Evolutionary conservation across 2,113 vertebrate species (phyloP).

Genomic region (Symphodus melops): DNA sequence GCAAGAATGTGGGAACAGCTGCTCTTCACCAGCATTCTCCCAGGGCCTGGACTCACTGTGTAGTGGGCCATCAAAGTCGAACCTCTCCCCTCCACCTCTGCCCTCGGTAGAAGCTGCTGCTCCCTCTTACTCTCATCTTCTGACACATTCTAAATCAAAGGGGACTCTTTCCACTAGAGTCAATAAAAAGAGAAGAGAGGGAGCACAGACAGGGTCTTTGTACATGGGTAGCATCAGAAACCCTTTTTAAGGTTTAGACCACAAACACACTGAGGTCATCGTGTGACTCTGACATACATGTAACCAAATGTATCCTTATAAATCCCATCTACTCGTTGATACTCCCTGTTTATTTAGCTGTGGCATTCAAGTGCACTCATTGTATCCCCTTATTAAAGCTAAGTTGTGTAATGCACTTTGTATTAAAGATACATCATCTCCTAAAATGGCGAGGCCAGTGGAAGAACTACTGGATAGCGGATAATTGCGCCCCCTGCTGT

Average conservation of each 20-base stretch:
- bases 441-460: conserved; percentile 27
- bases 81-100: conserved; percentile 68
- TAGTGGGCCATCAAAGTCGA: conserved; percentile 70
- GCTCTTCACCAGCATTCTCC: conserved; percentile 37
- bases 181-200: conserved; percentile 2
- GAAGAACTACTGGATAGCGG: conserved; percentile 38
- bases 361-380: neutral
- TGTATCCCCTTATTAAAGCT: neutral
- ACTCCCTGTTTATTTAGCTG: conserved; percentile 3
- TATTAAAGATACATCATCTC: neutral
- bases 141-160: conserved; percentile 57
- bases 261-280: conserved; percentile 8
- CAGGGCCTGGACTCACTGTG: conserved; percentile 39
- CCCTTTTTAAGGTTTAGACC: conserved; percentile 26
- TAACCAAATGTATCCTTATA: neutral
- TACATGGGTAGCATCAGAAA: conserved; percentile 39
- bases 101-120: conserved; percentile 56
- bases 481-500: conserved; percentile 69
- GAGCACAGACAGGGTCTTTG: conserved; percentile 22
- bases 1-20: conserved; percentile 58
- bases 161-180: conserved; percentile 47
- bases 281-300: conserved; percentile 6
- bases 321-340: neutral
- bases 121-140: conserved; percentile 67
- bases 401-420: conserved; percentile 32